Evolutionary conservation across 2,888 invertebrate genomes (phyloP).

Genomic region (Priapulus caudatus): DNA sequence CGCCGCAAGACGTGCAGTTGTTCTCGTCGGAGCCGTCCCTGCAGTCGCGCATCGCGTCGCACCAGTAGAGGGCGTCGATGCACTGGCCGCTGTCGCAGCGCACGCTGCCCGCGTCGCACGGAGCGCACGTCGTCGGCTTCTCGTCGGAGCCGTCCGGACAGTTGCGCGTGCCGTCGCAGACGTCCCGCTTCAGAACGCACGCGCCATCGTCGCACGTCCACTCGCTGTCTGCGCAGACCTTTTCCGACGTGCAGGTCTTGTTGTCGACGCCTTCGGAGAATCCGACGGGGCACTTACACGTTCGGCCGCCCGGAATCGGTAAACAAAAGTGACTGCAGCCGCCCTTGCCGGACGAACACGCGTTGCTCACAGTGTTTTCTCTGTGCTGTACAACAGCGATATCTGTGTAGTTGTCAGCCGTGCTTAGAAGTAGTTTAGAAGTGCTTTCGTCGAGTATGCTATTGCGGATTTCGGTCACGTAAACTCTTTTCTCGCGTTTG

Average conservation of each 20-base stretch:
- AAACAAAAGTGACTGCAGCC: not conserved
- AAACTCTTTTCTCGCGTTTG: not conserved
- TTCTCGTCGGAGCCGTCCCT: not conserved
- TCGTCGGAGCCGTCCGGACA: no score
- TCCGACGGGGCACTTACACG: not conserved
- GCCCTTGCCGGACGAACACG: not conserved
- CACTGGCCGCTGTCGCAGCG: no score
- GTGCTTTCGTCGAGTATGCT: not conserved
- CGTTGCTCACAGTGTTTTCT: no score
- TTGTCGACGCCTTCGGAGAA: not conserved
- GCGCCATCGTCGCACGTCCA: no score
- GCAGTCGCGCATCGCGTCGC: not conserved
- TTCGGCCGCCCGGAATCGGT: not conserved
- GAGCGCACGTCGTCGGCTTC: no score
- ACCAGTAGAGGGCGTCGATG: no score
- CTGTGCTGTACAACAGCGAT: no score
- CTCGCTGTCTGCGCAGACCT: no score
- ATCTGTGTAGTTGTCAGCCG: not conserved
- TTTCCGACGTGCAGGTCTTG: not conserved
- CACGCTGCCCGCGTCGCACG: no score
- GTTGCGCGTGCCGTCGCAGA: no score
- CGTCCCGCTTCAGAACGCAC: no score
- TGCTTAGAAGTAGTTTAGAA: not conserved
- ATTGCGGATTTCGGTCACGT: not conserved
- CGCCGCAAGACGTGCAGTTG: no score